phyloP scores from a whole-genome alignment of 2,113 vertebrate genomes.

The Dermatemys mawii region DNA sequence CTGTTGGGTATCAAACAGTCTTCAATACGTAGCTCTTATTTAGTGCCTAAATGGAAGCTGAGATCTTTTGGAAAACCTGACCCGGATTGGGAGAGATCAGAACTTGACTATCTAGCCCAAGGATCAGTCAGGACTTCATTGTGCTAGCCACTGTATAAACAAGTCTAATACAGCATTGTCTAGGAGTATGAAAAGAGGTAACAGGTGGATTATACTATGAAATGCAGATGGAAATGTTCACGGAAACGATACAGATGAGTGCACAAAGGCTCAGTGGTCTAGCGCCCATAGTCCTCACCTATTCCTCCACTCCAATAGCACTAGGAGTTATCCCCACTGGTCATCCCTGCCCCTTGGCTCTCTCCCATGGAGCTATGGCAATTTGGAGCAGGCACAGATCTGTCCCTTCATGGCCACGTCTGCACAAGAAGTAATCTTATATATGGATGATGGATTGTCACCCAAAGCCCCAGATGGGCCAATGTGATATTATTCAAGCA shows the following conservation, averaged over 20 bases:
- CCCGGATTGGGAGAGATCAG: background rate
- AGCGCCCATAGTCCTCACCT: no score
- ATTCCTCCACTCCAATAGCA: background rate
- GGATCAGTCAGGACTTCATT: background rate
- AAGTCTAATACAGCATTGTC: background rate
- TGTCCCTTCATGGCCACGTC: background rate
- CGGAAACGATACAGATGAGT: background rate
- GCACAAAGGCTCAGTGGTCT: background rate
- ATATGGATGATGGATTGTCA: background rate
- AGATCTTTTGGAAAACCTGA: background rate
- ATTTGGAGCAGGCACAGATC: background rate
- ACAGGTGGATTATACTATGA: background rate
- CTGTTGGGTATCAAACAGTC: background rate
- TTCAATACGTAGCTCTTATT: background rate
- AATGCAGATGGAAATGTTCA: background rate
- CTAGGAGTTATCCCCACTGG: background rate
- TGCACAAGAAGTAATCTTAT: background rate
- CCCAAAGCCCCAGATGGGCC: background rate
- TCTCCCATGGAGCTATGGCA: fast-evolving
- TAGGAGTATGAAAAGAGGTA: background rate
- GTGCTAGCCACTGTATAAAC: background rate
- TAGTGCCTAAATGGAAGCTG: background rate
- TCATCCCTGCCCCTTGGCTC: background rate
- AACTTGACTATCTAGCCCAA: background rate
- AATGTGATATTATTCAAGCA: background rate